phyloP scores from a whole-genome alignment of 2,113 vertebrate species.

The Dromas ardeola region DNA sequence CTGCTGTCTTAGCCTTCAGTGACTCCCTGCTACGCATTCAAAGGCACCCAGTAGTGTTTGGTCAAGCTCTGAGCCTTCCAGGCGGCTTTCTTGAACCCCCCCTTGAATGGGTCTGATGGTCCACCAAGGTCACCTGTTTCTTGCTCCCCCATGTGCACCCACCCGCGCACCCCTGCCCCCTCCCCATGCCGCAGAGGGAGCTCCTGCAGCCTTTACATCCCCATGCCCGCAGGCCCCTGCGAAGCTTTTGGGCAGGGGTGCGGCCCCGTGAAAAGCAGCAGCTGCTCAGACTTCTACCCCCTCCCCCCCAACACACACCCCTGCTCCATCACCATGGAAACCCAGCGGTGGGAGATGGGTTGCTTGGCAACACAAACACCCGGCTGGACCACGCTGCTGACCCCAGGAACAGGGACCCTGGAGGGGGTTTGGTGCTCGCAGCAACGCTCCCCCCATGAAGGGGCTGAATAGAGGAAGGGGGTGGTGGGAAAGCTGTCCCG shows the following conservation, averaged over 20 bases:
- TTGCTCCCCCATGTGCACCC: not conserved
- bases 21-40: not conserved
- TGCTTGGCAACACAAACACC: not conserved
- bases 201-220: not conserved
- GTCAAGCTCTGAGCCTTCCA: not conserved
- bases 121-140: not conserved
- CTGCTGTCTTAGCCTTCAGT: not conserved
- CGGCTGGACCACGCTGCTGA: not conserved
- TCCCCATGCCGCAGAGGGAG: not conserved
- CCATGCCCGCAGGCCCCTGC: fast-evolving
- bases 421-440: not conserved
- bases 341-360: not conserved
- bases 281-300: not conserved
- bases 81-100: not conserved
- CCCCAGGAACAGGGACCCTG: not conserved
- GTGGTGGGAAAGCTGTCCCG: not conserved
- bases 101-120: not conserved
- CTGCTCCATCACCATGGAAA: not conserved
- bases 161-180: no score
- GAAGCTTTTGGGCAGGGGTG: not conserved
- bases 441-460: fast-evolving
- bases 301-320: not conserved
- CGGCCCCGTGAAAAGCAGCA: not conserved
- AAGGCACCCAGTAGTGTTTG: not conserved
- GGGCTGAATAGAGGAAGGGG: not conserved